Evolutionary conservation across 2,113 vertebrate species (phyloP), one percentile per base, ranked within the genome.

Genomic region (Hippocampus mohnikei): DNA sequence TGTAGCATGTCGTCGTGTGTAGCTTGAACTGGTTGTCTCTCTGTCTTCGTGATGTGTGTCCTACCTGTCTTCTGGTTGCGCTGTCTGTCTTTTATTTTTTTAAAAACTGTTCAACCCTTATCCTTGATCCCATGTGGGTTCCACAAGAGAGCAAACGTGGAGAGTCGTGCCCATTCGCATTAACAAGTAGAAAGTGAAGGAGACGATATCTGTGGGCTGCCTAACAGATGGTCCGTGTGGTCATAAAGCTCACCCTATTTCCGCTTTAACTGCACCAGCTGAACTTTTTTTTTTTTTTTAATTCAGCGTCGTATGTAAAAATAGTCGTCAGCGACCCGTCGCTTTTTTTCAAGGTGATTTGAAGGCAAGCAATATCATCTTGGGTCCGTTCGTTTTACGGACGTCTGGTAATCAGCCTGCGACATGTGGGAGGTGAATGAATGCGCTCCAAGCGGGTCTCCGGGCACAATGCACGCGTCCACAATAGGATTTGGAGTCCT

Each of bases 141-240:
- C 94, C 94, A 93, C 93, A 93, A 95, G 93, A 93, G 89, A 90
- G 92, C 90, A 79, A 77, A 81, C 41, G 33, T 70, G 60, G 67
- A 65, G 68, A 33, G 16, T 60, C 18, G 10, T 56, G n/a, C n/a
- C 55, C 23, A 29, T 8, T 29, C 5, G 58, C 13, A 16, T 33
- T 11, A 9, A 9, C 18, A 23, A 55, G 20, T 55, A 55, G 52
- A 33, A 33, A 1, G 33, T 33, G 33, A 33, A 33, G 13, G 0
- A 3, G 42, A 10, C 12, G 23, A 55, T n/a, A 11, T 23, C 53
- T 23, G 21, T 23, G 8, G 0, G 21, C 52, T 53, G 52, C 52
- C 8, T 21, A 10, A n/a, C 3, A 58, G 55, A 27, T 58, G 11
- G 13, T 16, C 9, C 13, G 13, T 2, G 27, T 58, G 29, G 1